Evolutionary conservation across 1,140 invertebrate species (phyloP), one percentile per base, ranked within the genome.

Genomic region (Diachasma alloeum): DNA sequence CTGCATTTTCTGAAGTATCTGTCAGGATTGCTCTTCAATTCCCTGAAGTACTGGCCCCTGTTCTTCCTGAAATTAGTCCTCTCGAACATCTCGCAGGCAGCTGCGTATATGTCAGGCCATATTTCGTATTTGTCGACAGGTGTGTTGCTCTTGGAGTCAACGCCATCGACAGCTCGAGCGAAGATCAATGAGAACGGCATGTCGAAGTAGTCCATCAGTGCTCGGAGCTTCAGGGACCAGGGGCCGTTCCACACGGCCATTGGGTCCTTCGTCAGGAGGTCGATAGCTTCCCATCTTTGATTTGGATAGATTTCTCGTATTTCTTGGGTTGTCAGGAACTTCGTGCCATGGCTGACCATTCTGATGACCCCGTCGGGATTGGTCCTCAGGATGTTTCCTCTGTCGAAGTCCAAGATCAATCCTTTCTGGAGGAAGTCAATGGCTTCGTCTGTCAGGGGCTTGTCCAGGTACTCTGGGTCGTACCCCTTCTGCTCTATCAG

Each of bases 121-220:
- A 95, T 90, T 24, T 90, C 86, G 79, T 94, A 94, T 26, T 83
- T 82, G 26, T 89, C 77, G 19, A 87, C 79, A 3, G 80, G 81
- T 69, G 80, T 80, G 37, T 85, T 90, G 69, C 88, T 86, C 81
- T 90, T 83, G 82, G 92, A 88, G 83, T 96, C 94, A 6, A 94
- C 78, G 1, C 91, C 86, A 85, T 96, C 95, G 37, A 96, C 91
- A n/a, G 92, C 89, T 83, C 93, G 91, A 0, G 94, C 94, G 88
- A 94, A 95, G 4, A 92, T 90, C n/a, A 96, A 79, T 11, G 92
- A 90, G 13, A 91, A 89, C 0, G 93, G 91, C 81, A 93, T 92
- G 84, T 96, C 95, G 87, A 96, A 96, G 83, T 94, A 96, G 85
- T 96, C 95, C 22, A 95, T 88, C 63, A 95, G 88, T 37, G 93